Percentiles rank a stretch among this genome's conserved stretches.
phyloP scores from a whole-genome alignment of 2,888 invertebrate genomes.

The Teinopalpus imperialis region DNA sequence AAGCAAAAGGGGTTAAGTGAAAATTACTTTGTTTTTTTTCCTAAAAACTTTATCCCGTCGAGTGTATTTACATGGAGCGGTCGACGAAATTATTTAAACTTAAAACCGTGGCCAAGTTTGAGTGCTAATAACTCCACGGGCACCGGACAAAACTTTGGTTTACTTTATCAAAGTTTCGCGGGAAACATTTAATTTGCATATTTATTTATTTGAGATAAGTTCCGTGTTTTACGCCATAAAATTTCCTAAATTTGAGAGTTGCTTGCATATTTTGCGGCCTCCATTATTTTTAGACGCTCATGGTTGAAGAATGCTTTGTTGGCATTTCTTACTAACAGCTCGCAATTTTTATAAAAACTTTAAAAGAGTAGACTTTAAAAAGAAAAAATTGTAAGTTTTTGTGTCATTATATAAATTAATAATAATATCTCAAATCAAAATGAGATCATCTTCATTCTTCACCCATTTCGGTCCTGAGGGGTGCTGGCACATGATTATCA shows the following conservation, averaged over 20 bases:
- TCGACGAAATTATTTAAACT: slow-evolving; percentile 62
- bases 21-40: slow-evolving; percentile 31
- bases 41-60: slow-evolving; percentile 33
- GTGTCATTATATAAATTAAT: no score
- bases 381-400: no score
- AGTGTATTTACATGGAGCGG: slow-evolving; percentile 62
- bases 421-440: no score
- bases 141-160: slow-evolving; percentile 39
- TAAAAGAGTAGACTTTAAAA: background rate
- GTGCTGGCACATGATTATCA: no score
- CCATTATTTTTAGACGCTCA: slow-evolving; percentile 7
- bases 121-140: slow-evolving; percentile 53
- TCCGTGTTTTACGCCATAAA: slow-evolving; percentile 26
- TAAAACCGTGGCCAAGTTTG: slow-evolving; percentile 55
- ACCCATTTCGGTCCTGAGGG: no score
- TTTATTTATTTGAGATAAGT: slow-evolving; percentile 38
- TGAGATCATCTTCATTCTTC: no score
- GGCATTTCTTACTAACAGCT: slow-evolving; percentile 5
- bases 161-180: slow-evolving; percentile 51
- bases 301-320: slow-evolving; percentile 1
- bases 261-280: slow-evolving; percentile 15
- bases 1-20: slow-evolving; percentile 24
- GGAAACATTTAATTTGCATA: slow-evolving; percentile 59
- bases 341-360: no score
- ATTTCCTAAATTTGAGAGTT: slow-evolving; percentile 19